A percentile compares a stretch with the other conserved stretches of the same genome.
phyloP scores from a whole-genome alignment of 2,113 vertebrate genomes.

The Pluvialis apricaria region DNA sequence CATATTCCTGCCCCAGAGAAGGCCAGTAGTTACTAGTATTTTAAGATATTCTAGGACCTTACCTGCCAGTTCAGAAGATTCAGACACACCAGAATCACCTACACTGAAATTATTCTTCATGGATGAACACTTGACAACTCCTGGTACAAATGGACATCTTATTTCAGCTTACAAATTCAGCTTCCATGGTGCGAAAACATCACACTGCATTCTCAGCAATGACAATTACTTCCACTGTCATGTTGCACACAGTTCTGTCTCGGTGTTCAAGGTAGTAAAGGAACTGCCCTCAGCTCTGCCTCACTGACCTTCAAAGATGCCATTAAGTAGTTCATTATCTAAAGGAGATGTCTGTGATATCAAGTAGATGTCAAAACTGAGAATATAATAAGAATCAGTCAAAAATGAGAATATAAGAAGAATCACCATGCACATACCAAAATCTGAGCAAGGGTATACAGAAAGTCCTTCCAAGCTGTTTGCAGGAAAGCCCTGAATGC shows the following conservation, averaged over 20 bases:
- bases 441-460: background rate
- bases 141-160: background rate
- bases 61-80: background rate
- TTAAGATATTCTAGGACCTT: background rate
- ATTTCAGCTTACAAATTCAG: background rate
- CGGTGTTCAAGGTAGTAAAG: background rate
- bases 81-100: background rate
- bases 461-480: background rate
- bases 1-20: background rate
- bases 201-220: background rate
- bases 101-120: background rate
- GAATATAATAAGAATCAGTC: background rate
- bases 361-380: background rate
- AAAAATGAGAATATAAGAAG: background rate
- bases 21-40: background rate
- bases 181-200: background rate
- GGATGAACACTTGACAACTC: background rate
- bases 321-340: background rate
- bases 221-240: background rate
- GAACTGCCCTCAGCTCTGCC: background rate
- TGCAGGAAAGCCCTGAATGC: background rate
- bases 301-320: background rate
- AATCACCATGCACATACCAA: background rate
- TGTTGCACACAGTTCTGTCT: background rate
- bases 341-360: background rate